Evolutionary conservation across 2,113 vertebrate genomes (phyloP).

Genomic region (Columbina picui): DNA sequence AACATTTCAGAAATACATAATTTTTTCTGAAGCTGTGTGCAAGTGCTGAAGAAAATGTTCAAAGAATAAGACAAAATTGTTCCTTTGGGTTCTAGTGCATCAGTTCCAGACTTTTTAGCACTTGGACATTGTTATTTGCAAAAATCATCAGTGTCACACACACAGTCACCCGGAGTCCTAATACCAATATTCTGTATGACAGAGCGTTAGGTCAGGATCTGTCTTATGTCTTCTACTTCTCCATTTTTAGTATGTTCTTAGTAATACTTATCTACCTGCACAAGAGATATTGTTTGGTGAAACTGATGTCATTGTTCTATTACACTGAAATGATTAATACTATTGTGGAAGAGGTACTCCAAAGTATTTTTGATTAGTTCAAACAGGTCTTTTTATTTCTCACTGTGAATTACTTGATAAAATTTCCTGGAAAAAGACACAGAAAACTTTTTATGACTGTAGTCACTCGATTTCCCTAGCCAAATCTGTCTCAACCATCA

Average conservation of each 20-base stretch:
- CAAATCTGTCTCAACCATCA: neutral
- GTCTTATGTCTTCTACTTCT: neutral
- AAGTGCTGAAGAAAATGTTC: neutral
- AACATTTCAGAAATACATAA: neutral
- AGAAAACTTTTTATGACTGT: neutral
- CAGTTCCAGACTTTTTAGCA: neutral
- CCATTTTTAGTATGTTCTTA: neutral
- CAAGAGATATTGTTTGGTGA: neutral
- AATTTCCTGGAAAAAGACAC: neutral
- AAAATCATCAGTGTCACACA: neutral
- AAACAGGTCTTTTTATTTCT: neutral
- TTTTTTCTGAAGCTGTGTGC: neutral
- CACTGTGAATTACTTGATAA: neutral
- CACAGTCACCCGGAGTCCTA: neutral
- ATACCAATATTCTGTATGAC: neutral
- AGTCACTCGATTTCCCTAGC: neutral
- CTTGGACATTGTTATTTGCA: neutral
- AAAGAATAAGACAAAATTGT: neutral
- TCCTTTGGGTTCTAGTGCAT: neutral
- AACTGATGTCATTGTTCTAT: neutral
- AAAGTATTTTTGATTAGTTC: neutral
- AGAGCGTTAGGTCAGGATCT: neutral
- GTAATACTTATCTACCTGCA: neutral
- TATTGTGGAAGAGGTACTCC: neutral
- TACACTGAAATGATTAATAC: neutral